Percentiles rank a stretch among this genome's conserved stretches.
Conservation (phyloP, 2,888 invertebrate genomes). For the Latrodectus hesperus region DNA sequence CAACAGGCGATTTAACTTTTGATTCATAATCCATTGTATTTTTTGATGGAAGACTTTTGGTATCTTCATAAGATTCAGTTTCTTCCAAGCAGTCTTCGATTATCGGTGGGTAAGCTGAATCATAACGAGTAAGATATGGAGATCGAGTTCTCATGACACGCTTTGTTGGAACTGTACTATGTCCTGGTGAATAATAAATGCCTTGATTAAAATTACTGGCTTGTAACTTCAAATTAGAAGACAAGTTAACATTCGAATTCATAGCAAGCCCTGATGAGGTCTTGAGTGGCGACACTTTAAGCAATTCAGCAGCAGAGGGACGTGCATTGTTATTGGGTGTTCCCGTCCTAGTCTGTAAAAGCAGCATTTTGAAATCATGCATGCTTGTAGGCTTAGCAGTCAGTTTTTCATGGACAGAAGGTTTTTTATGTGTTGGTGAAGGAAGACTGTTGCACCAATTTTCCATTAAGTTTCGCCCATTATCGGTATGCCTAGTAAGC, state of each 20-base stretch:
- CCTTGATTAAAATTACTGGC: too few relatives aligned
- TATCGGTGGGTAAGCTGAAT: slow-evolving; percentile 67
- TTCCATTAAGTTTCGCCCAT: slow-evolving; percentile 16
- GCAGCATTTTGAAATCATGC: slow-evolving; percentile 86
- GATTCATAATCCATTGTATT: not conserved
- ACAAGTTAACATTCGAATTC: slow-evolving; percentile 78
- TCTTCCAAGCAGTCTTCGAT: slow-evolving; percentile 69
- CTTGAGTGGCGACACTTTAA: slow-evolving; percentile 70
- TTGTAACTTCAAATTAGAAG: slow-evolving; percentile 75
- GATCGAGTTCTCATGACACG: slow-evolving; percentile 79
- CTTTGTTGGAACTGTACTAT: slow-evolving; percentile 58
- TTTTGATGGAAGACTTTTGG: slow-evolving; percentile 31
- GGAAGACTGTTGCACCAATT: slow-evolving; percentile 63
- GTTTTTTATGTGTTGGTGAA: slow-evolving; percentile 52
- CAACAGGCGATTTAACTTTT: not conserved
- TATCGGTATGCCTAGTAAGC: slow-evolving; percentile 28
- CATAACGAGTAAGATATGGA: slow-evolving; percentile 57
- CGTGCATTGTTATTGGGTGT: slow-evolving; percentile 68
- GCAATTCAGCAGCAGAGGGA: slow-evolving; percentile 72
- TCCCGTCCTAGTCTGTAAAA: slow-evolving; percentile 71
- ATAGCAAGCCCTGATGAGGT: not conserved
- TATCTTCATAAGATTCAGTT: slow-evolving; percentile 47
- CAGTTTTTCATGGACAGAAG: slow-evolving; percentile 71
- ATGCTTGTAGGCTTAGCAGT: slow-evolving; percentile 83
- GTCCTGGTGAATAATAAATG: slow-evolving; percentile 29